phyloP scores from a whole-genome alignment of 2,113 vertebrate species.

The Brevimyrus niger region DNA sequence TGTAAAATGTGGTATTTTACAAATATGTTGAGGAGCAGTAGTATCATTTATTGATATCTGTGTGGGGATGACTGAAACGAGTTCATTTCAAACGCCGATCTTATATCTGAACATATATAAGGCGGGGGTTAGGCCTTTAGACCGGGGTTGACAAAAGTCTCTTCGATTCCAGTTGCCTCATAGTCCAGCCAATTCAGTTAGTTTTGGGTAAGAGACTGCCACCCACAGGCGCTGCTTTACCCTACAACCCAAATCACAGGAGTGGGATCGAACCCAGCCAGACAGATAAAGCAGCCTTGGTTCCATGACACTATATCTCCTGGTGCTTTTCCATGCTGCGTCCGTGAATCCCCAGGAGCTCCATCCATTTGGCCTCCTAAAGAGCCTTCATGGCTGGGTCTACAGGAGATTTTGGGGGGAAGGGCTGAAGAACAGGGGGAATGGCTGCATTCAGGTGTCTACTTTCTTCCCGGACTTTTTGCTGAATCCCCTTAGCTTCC shows the following conservation, averaged over 20 bases:
- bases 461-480: no score
- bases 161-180: neutral
- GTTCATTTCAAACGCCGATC: neutral
- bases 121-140: neutral
- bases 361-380: neutral
- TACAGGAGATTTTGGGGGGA: no score
- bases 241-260: neutral
- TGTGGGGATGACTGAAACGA: neutral
- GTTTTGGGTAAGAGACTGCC: neutral
- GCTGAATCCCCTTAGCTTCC: no score
- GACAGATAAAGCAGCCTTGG: neutral
- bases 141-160: neutral
- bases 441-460: no score
- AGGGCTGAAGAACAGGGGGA: no score
- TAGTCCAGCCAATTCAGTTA: neutral
- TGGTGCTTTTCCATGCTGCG: neutral
- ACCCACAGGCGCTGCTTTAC: neutral
- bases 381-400: no score
- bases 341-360: neutral
- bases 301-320: neutral
- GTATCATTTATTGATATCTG: no score
- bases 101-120: neutral
- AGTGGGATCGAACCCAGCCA: neutral
- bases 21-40: neutral
- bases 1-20: neutral